Evolutionary conservation across 2,888 invertebrate species (phyloP).

Genomic region (Scaptomyza polygonia): DNA sequence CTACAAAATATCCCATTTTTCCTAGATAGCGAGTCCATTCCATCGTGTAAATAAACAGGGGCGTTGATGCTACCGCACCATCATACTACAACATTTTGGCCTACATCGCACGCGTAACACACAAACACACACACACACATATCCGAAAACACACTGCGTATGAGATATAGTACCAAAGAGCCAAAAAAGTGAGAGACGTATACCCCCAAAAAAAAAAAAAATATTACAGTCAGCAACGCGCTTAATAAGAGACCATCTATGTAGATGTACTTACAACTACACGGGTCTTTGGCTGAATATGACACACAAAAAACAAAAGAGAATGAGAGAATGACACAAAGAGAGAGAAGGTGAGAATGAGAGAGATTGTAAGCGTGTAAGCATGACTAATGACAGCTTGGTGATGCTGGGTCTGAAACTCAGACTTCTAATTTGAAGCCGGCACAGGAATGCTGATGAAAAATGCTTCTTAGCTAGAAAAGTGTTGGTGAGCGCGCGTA

Average conservation of each 20-base stretch:
- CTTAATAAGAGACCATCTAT: constrained; percentile 39
- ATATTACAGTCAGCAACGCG: constrained; percentile 36
- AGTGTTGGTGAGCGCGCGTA: constrained; percentile 28
- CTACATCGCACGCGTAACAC: constrained; percentile 38
- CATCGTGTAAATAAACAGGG: constrained; percentile 48
- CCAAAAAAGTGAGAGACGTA: not conserved
- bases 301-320: not conserved
- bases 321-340: too few relatives aligned
- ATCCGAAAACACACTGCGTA: not conserved
- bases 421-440: constrained; percentile 33
- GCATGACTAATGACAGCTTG: constrained; percentile 6
- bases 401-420: constrained; percentile 21
- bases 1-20: constrained; percentile 58
- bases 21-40: constrained; percentile 41
- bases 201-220: too few relatives aligned
- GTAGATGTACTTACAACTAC: constrained; percentile 5
- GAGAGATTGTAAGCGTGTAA: not conserved
- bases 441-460: constrained; percentile 38
- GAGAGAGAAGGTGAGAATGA: not conserved
- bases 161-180: not conserved
- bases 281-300: constrained; percentile 38
- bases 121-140: not conserved
- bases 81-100: constrained; percentile 38
- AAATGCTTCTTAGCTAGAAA: constrained; percentile 41
- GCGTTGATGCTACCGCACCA: constrained; percentile 47